Percentiles rank a stretch among this genome's conserved stretches.
phyloP scores from a whole-genome alignment of 2,797 vertebrate species.

The Buceros bicornis region DNA sequence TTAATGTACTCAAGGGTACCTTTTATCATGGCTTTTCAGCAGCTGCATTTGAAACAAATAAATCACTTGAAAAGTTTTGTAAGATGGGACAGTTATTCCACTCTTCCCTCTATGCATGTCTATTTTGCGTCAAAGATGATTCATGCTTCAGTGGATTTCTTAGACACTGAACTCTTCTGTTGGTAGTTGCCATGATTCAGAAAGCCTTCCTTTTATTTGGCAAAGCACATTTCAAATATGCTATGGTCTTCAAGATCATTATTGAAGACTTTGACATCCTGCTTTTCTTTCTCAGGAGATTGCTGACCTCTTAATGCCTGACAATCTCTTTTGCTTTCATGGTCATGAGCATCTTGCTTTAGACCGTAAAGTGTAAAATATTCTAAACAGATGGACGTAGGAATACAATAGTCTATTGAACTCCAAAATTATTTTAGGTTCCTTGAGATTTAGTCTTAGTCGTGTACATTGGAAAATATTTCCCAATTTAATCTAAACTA shows the following conservation, averaged over 20 bases:
- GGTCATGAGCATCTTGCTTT: constrained; percentile 7
- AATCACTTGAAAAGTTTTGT: neutral
- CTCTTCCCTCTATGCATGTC: neutral
- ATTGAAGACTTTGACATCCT: neutral
- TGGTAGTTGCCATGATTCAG: neutral
- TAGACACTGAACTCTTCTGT: neutral
- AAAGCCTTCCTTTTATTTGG: constrained; percentile 10
- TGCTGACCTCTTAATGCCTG: constrained; percentile 56
- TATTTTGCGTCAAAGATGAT: neutral
- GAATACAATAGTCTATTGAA: neutral
- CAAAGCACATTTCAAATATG: neutral
- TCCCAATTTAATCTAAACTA: neutral
- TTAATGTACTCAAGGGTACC: neutral
- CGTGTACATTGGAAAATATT: neutral
- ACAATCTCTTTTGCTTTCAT: constrained; percentile 44
- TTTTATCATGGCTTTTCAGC: constrained; percentile 29
- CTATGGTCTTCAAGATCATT: constrained; percentile 28
- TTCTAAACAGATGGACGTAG: constrained; percentile 44
- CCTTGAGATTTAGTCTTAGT: neutral
- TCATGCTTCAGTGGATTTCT: neutral
- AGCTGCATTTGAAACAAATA: neutral
- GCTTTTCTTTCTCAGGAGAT: constrained; percentile 18
- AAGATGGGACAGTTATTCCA: neutral
- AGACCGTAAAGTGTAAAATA: constrained; percentile 43
- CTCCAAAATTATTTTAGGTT: neutral